A percentile compares a stretch with the other conserved stretches of the same genome.
These are phyloP conservation scores for Sorex maritimensis DNA, from an alignment of 2,797 vertebrate genomes.

Conservation along the genomic window DNA sequence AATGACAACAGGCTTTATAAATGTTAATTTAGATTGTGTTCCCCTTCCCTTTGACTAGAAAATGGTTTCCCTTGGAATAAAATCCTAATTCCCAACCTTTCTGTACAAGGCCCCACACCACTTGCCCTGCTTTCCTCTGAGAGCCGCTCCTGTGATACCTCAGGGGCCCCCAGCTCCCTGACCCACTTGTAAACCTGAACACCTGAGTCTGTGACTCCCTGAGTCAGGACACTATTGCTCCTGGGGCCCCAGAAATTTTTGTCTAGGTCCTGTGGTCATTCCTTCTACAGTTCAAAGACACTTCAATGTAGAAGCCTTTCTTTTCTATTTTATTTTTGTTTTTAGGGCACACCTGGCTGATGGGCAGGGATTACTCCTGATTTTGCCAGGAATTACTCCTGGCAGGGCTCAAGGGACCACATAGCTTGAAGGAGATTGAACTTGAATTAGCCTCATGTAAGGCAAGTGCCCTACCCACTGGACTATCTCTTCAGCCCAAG, in stretches of 20 bases:
- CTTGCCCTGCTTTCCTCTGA: background rate
- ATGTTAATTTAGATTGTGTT: background rate
- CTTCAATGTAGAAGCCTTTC: background rate
- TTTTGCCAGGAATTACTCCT: no score
- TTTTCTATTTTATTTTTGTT: background rate
- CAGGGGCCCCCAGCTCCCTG: accelerated
- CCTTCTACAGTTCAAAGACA: background rate
- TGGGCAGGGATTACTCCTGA: no score
- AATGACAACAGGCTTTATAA: background rate
- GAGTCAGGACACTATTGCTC: background rate
- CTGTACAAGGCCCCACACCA: background rate
- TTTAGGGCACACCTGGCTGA: no score
- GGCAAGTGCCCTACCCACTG: no score
- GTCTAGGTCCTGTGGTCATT: background rate
- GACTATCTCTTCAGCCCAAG: no score
- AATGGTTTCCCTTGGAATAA: background rate
- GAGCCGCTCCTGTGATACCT: background rate
- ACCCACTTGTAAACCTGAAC: background rate
- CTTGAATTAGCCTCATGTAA: no score
- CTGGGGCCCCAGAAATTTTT: background rate
- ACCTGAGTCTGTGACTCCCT: accelerated
- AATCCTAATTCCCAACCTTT: background rate
- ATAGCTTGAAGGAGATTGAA: no score
- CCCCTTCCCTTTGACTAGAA: background rate
- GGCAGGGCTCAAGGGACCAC: no score